Base-by-base conservation (phyloP, 1,140 invertebrate genomes). In the Trypoxylus dichotomus region DNA sequence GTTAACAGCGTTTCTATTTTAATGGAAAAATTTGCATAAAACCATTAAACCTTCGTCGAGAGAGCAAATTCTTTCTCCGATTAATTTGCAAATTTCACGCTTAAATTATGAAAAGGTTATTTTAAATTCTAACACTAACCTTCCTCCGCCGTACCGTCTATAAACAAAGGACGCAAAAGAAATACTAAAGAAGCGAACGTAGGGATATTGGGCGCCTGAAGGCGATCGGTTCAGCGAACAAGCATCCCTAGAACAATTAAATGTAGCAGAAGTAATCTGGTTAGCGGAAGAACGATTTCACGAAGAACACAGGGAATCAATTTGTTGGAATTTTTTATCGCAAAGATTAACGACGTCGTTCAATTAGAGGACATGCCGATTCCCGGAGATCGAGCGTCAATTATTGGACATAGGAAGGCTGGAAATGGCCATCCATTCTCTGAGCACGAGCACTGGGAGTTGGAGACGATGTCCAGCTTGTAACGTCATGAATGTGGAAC, bases 221-320 rank as follows among this genome's bases (percentile, higher is more conserved):
- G 19, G 47, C 47, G 47, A 54, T 54, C 47, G 15, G 47, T n/a
- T 19, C 24, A 24, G 60, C 24, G 24, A 68, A 27, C 21, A 8
- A 68, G 24, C 60, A 27, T 68, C 8, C 60, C 60, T 54, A 29
- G 10, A 68, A 68, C 60, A 68, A 68, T 68, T 68, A 68, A 68
- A 68, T 68, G 60, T 68, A 25, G 60, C 15, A 68, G 60, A 68
- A 68, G 60, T 68, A 68, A 68, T 68, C 60, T 68, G 27, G 60
- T 68, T 68, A 68, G 27, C 24, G 24, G 60, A 25, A 29, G 21
- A 29, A 15, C 60, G 60, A 29, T 68, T 27, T 21, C 21, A 29
- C 27, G 27, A 15, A 24, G 24, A 27, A 68, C 60, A 68, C 47
- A 24, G 24, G 8, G 60, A 68, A 68, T 68, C 60, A 68, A 68